phyloP scores from a whole-genome alignment of 2,888 invertebrate species.

The Digitonthophagus gazella region DNA sequence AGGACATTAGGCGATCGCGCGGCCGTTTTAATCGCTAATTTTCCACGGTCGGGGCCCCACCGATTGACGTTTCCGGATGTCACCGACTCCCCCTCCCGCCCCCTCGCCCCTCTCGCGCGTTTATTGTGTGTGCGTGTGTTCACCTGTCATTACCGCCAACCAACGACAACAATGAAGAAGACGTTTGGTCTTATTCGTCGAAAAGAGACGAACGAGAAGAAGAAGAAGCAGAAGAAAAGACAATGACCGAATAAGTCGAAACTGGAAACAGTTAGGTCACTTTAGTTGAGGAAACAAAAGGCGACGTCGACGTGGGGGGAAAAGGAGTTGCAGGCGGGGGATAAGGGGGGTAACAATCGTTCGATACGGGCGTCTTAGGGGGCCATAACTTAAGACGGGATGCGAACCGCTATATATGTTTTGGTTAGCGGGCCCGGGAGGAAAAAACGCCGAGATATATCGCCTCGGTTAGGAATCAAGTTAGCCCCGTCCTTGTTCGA shows the following conservation, averaged over 20 bases:
- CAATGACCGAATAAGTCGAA: neutral
- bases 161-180: too few species aligned
- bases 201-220: too few species aligned
- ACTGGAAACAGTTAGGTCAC: neutral
- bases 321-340: neutral
- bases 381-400: conserved; percentile 47
- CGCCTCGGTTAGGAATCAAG: conserved; percentile 44
- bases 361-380: conserved; percentile 13
- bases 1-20: too few species aligned
- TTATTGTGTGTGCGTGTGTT: too few species aligned
- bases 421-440: conserved; percentile 46
- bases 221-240: neutral
- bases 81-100: too few species aligned
- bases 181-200: too few species aligned
- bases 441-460: conserved; percentile 47
- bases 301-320: neutral
- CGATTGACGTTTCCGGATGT: too few species aligned
- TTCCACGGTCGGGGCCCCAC: too few species aligned
- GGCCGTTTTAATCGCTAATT: too few species aligned
- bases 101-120: too few species aligned
- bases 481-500: conserved; percentile 21
- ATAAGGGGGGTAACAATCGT: neutral
- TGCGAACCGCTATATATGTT: conserved; percentile 52
- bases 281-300: too few species aligned
- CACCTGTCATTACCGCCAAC: too few species aligned